These are phyloP conservation scores for Oxystoma pomonae DNA, from an alignment of 2,888 invertebrate species.

Conservation along the genomic window DNA sequence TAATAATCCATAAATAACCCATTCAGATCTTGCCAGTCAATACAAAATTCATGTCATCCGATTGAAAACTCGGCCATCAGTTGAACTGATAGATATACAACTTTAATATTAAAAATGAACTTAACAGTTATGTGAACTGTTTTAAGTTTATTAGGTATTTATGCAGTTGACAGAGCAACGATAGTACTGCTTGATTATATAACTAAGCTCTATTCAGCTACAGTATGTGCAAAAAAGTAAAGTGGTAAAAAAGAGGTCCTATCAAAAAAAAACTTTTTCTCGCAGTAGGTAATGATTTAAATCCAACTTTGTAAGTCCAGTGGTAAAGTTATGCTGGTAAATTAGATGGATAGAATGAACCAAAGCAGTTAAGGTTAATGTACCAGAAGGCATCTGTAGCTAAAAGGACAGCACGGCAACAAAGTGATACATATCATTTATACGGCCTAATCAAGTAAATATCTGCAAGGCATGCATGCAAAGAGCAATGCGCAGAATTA, in stretches of 20 bases:
- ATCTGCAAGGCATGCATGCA: background rate
- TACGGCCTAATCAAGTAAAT: background rate
- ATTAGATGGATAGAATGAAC: background rate
- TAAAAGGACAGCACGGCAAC: background rate
- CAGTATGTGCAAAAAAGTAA: background rate
- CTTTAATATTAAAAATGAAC: constrained; percentile 1
- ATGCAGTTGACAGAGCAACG: background rate
- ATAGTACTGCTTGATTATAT: background rate
- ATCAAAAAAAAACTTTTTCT: background rate
- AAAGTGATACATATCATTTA: no score
- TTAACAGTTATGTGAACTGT: background rate
- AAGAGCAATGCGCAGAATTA: background rate
- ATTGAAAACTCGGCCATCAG: background rate
- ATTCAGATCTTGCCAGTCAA: no score
- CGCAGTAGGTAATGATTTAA: no score
- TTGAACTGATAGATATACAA: background rate
- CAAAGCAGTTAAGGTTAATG: background rate
- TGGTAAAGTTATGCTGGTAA: background rate
- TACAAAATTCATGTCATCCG: background rate
- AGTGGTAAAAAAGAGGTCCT: background rate
- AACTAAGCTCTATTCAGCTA: background rate
- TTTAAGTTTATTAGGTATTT: constrained; percentile 4
- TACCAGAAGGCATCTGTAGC: background rate
- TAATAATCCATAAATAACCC: no score
- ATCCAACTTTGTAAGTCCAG: no score